Evolutionary conservation across 1,140 invertebrate species (phyloP).

Genomic region (Ooceraea biroi): DNA sequence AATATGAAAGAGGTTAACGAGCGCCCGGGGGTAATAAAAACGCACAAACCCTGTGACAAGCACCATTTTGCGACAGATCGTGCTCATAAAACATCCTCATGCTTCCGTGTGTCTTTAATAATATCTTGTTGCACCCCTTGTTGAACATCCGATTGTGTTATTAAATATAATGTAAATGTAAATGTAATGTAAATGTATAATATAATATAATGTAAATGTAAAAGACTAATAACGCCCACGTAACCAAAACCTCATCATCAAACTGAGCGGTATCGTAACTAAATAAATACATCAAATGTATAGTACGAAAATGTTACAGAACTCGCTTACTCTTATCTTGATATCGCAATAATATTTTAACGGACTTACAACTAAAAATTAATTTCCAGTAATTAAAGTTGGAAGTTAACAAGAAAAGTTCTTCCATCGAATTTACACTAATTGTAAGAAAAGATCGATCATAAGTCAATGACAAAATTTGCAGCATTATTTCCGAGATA

Average conservation of each 20-base stretch:
- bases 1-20: slow-evolving; percentile 13
- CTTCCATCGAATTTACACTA: neutral
- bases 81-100: neutral
- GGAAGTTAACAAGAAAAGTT: neutral
- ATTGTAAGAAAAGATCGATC: neutral
- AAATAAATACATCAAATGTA: neutral
- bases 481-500: neutral
- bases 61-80: neutral
- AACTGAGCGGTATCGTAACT: neutral
- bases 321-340: slow-evolving; percentile 1
- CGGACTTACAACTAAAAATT: slow-evolving; percentile 10
- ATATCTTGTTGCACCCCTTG: neutral
- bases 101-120: neutral
- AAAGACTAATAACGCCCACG: too few relatives aligned
- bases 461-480: neutral
- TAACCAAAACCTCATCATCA: neutral
- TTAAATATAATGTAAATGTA: neutral
- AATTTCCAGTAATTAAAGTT: slow-evolving; percentile 3
- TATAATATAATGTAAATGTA: too few relatives aligned
- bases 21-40: slow-evolving; percentile 30
- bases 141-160: neutral
- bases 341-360: neutral
- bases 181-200: too few relatives aligned
- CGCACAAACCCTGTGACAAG: slow-evolving; percentile 6
- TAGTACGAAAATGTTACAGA: neutral